Evolutionary conservation across 1,140 invertebrate genomes (phyloP).

Genomic region (Drosophila pseudoobscura): DNA sequence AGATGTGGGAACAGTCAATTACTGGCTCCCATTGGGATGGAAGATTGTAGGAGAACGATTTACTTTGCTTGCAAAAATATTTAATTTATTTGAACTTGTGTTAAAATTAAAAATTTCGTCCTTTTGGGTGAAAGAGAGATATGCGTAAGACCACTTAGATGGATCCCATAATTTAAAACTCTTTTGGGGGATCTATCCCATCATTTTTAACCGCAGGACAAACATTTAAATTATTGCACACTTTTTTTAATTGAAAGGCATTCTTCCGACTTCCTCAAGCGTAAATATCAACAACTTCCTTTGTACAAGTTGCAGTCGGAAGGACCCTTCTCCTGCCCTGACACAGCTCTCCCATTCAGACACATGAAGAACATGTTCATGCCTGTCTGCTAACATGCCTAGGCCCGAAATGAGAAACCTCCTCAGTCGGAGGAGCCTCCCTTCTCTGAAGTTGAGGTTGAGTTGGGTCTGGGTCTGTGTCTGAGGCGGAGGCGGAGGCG

Average conservation of each 20-base stretch:
- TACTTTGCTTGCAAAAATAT: no score
- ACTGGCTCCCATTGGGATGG: constrained; percentile 1
- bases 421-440: no score
- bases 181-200: not conserved
- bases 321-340: constrained; percentile 2
- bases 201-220: constrained; percentile 26
- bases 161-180: constrained; percentile 23
- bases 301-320: constrained; percentile 50
- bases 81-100: no score
- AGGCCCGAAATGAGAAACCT: constrained; percentile 31
- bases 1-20: constrained; percentile 49
- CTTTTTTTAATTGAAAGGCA: constrained; percentile 77
- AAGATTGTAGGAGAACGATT: no score
- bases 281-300: constrained; percentile 77
- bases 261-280: constrained; percentile 69
- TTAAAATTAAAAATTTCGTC: no score
- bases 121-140: not conserved
- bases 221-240: constrained; percentile 60
- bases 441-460: not conserved
- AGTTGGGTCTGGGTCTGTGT: not conserved
- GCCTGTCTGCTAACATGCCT: constrained; percentile 41
- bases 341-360: constrained; percentile 37
- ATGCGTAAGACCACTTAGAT: not conserved
- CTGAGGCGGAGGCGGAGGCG: no score
- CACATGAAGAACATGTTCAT: constrained; percentile 38